Base-by-base conservation (phyloP, 2,797 vertebrate genomes). In the Chloroceryle inda region DNA sequence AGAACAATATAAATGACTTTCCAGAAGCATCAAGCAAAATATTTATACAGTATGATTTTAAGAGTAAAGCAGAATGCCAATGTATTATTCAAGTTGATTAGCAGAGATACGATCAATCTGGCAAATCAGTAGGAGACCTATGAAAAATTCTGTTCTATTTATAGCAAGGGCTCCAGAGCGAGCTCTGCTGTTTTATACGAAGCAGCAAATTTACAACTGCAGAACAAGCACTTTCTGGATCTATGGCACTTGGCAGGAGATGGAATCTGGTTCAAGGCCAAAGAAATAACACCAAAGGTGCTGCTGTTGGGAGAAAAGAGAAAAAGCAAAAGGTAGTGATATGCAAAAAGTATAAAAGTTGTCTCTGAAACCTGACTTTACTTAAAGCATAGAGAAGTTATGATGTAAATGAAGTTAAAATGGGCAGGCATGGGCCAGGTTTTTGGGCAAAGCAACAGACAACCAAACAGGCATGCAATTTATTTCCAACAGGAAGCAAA, bases 221-320 rank as follows among this genome's bases (percentile, higher is more conserved):
- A 97, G 92, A 96, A 97, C 96, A 97, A 98, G 95, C 96, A 98
- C 96, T 98, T 97, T 97, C 83, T 94, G 85, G 55, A 95, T 97
- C 92, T 89, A 50, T 42, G 31, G 89, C 80, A 88, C 63, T 98
- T 97, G 94, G 95, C 96, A 97, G 89, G 67, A 95, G 85, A 94
- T 29, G 31, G 64, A 66, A 96, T 95, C 89, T 97, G 97, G 91
- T 93, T 95, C 86, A 64, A 94, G 97, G 97, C 98, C 98, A 98
- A 97, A 85, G 74, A 97, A 96, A 94, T 80, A 92, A 90, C 85
- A 94, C 52, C 58, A 85, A 35, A 91, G 79, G 53, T 88, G 80
- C 45, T 78, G 80, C 78, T 85, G 47, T 89, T 62, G 38, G 91
- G 71, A 81, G 21, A 77, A 74, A 85, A 84, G 23, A 45, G 21